phyloP scores from a whole-genome alignment of 2,888 invertebrate species.

The Pachycephus smyrnensis region DNA sequence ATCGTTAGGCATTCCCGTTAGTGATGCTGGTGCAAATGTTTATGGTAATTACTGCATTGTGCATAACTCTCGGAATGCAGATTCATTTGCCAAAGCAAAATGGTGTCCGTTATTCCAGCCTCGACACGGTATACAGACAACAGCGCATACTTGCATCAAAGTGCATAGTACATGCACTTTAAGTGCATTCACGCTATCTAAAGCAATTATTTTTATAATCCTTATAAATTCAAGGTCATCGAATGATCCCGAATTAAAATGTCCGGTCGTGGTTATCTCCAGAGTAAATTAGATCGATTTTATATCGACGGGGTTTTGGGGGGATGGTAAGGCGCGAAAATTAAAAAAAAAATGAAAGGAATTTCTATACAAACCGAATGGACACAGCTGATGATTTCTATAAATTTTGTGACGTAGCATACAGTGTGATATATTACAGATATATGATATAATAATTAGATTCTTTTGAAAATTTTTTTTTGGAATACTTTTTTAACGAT shows the following conservation, averaged over 20 bases:
- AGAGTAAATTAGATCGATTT: neutral
- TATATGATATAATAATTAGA: constrained; percentile 23
- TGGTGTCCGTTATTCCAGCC: neutral
- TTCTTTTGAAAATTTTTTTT: no score
- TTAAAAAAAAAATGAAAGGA: neutral
- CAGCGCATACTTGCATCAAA: neutral
- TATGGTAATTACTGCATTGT: neutral
- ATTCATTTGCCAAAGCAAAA: neutral
- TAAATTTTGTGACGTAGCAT: constrained; percentile 9
- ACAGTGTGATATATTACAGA: constrained; percentile 24
- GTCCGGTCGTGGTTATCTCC: neutral
- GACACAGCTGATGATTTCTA: neutral
- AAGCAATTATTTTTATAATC: neutral
- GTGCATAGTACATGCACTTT: no score
- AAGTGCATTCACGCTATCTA: neutral
- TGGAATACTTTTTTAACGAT: no score
- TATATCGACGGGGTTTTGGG: neutral
- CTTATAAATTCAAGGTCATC: neutral
- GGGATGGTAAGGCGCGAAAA: neutral
- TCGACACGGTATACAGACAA: neutral
- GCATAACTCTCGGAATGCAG: neutral
- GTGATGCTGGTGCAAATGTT: neutral
- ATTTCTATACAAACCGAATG: neutral
- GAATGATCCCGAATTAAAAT: neutral
- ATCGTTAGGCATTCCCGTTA: neutral